Evolutionary conservation across 2,888 invertebrate genomes (phyloP), one percentile per base, ranked within the genome.

Genomic region (Crioceris asparagi): DNA sequence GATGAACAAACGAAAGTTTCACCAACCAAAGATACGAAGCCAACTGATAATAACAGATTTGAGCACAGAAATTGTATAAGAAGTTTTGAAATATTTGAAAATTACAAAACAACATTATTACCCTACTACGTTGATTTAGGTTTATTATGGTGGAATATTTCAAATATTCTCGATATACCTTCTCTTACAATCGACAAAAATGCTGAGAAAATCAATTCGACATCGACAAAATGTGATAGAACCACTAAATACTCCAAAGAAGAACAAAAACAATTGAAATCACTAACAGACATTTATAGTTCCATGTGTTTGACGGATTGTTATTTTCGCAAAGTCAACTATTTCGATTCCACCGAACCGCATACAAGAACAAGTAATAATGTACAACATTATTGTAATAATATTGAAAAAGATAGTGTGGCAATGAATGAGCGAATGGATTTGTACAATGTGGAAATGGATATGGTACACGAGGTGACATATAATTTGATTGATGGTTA

Each of bases 381-480:
- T 54, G 17, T 52, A 52, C 40, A 38, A 53, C n/a, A 26, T 42
- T 6, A 51, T 54, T 36, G 35, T 53, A 62, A 68, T 17, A 65
- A 63, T 50, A 50, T 69, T 29, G 65, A 66, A 26, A 43, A 66
- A 10, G 11, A 15, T 15, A 39, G 43, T 3, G 66, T 68, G 49
- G 56, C 59, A 32, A 48, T 43, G 27, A 46, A 46, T 14, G 35
- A 47, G 43, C 53, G 51, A 17, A 49, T 40, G 25, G 47, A 50
- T 29, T 35, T 43, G 3, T n/a, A n/a, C n/a, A n/a, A n/a, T n/a
- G n/a, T n/a, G n/a, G n/a, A n/a, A n/a, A n/a, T n/a, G n/a, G 45
- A 47, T 31, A 50, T 60, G 11, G 49, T 56, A 10, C 38, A 43
- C 4, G 65, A 68, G 32, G 56, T 68, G 11, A 51, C 55, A 4